Evolutionary conservation across 2,113 vertebrate species (phyloP), one percentile per base, ranked within the genome.

Genomic region (Lanius ludovicianus): DNA sequence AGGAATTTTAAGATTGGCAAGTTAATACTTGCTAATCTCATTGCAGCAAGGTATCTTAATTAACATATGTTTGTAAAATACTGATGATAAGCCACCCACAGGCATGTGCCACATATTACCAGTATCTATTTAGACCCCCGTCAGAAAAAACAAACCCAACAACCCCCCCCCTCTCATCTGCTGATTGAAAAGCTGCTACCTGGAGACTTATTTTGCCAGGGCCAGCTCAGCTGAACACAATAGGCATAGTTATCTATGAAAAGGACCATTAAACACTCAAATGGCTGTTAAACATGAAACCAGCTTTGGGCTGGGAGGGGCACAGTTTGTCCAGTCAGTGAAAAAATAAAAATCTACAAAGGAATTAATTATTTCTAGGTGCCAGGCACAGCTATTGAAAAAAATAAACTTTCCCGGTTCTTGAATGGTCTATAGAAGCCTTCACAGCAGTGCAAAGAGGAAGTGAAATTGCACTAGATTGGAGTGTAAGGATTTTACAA

Each of bases 21-120:
- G 92, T 85, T 90, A 94, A 94, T 31, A 46, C 82, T 86, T 94
- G 95, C 42, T 81, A 88, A 86, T 88, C 64, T 94, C 68, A 94
- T 9, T 90, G 83, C 20, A 10, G 82, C 71, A 74, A 86, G 63
- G 64, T 59, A 83, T 3, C 68, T 87, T 96, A 63, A 96, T 96
- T 94, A 94, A 80, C 80, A 33, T 42, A 46, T 13, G 53, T 94
- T 87, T 91, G 71, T 90, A 93, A 95, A 94, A 94, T 44, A 74
- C 52, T 46, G 60, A 75, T 20, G 86, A 92, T 90, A 94, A 94
- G 20, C 65, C 74, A 82, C 91, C 87, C 74, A 84, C 87, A 95
- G 50, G 39, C 56, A 62, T 83, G 60, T 71, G 59, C 85, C 79
- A 78, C 49, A 21, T 56, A 70, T 63, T 62, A 73, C 20, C 39